Base-by-base conservation (phyloP, 1,140 invertebrate species). In the Bombus breviceps region DNA sequence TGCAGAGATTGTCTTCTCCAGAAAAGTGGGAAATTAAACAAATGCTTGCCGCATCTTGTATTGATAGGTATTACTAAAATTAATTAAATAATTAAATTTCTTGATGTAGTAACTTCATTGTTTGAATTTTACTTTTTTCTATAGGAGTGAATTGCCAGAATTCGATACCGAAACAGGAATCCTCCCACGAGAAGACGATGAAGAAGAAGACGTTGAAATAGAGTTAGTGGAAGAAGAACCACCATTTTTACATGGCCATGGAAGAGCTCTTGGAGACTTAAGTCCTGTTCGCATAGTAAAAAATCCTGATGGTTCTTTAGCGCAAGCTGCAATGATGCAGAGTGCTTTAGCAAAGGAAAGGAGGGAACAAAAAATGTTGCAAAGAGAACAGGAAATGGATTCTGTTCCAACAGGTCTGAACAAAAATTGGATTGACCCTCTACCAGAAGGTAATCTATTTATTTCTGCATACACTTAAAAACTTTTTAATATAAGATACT, bases 261-360 rank as follows among this genome's bases (percentile, higher is more conserved):
- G 98, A 0, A 95, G 98, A 90, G 97, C 98, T 1, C 93, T 98
- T 3, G 97, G 99, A 85, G 99, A 99, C 93, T 95, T 99, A 0
- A 99, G 98, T 91, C 99, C 99, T 4, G 97, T 98, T 9, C 96
- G 99, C 92, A 99, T 99, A 90, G 99, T 99, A 0, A 99, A 99
- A 95, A 99, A 99, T 96, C 99, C 99, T 18, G 99, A 99, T 96
- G 99, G 99, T 0, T 99, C 98, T 0, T 95, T 99, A 32, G 99
- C 99, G 1, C 99, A 98, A 93, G 98, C 99, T 1, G 99, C 99
- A 2, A 99, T 99, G 98, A 99, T 99, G 99, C 99, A 99, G 94
- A 98, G 98, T 73, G 99, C 99, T 2, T 93, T 99, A 15, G 98
- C 99, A 0, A 99, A 99, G 94, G 99, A 99, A 94, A 95, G 99